Evolutionary conservation across 1,140 invertebrate genomes (phyloP).

Genomic region (Drosophila setifemur): DNA sequence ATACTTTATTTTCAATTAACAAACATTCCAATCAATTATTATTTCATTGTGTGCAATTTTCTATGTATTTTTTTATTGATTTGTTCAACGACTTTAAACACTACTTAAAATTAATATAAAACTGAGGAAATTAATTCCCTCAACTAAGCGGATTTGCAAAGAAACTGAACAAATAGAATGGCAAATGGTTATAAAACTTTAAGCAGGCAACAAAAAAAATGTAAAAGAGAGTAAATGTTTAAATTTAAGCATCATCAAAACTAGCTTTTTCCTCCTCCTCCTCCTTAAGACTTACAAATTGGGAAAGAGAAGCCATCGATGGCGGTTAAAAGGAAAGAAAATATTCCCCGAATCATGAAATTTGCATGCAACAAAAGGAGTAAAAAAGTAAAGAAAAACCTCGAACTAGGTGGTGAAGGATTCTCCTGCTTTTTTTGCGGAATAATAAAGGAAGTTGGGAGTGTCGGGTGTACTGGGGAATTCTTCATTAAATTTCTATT

Average conservation of each 20-base stretch:
- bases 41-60: too few relatives aligned
- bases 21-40: too few relatives aligned
- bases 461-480: not conserved
- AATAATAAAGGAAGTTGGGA: not conserved
- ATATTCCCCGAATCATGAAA: slow-evolving; percentile 20
- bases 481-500: slow-evolving; percentile 16
- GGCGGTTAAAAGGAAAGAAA: slow-evolving; percentile 9
- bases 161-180: not conserved
- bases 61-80: too few relatives aligned
- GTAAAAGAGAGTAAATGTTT: not conserved
- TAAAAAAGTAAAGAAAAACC: not conserved
- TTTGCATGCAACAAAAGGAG: slow-evolving; percentile 12
- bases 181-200: slow-evolving; percentile 18
- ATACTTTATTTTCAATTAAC: too few relatives aligned
- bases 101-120: too few relatives aligned
- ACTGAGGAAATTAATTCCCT: too few relatives aligned
- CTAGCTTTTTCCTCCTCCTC: too few relatives aligned
- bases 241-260: not conserved
- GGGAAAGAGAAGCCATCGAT: not conserved
- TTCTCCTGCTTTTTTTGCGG: not conserved
- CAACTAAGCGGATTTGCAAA: too few relatives aligned
- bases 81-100: too few relatives aligned
- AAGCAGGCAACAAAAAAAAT: not conserved
- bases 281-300: slow-evolving; percentile 33
- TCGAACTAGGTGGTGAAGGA: not conserved